Conservation (phyloP, 2,113 vertebrate genomes). For the Uria aalge region DNA sequence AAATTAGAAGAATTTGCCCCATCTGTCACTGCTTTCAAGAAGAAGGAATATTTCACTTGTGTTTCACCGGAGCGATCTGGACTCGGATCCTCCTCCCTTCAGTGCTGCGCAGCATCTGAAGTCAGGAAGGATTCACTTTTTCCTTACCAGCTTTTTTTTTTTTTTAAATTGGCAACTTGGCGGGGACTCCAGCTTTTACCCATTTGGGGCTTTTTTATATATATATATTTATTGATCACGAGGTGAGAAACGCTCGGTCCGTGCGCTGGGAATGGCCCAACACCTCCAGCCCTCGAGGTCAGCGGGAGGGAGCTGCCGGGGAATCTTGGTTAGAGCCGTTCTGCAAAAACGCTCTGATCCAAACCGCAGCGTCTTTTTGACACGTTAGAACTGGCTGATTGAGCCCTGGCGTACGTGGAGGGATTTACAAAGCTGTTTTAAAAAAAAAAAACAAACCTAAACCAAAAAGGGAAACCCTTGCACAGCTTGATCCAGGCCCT, state of each 20-base stretch:
- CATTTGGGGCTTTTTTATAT: neutral
- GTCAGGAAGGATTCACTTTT: neutral
- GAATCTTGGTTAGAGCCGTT: neutral
- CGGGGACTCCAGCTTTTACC: neutral
- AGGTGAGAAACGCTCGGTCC: neutral
- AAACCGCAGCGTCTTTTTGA: neutral
- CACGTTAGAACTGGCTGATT: neutral
- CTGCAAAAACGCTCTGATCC: neutral
- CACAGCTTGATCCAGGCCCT: neutral
- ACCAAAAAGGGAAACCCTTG: neutral
- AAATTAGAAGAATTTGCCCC: too few species aligned
- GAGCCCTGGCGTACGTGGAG: neutral
- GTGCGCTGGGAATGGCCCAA: neutral
- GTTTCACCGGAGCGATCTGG: neutral
- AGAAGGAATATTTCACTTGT: neutral
- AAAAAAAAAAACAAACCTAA: neutral
- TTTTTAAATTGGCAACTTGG: neutral
- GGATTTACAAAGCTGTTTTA: neutral
- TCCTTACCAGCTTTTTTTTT: neutral
- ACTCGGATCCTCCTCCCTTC: neutral
- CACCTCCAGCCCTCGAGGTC: neutral
- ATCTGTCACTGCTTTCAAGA: too few species aligned
- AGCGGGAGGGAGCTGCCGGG: neutral
- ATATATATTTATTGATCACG: neutral
- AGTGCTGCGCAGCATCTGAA: neutral